Evolutionary conservation across 1,140 invertebrate genomes (phyloP), one percentile per base, ranked within the genome.

Genomic region (Lepidotrigona ventralis): DNA sequence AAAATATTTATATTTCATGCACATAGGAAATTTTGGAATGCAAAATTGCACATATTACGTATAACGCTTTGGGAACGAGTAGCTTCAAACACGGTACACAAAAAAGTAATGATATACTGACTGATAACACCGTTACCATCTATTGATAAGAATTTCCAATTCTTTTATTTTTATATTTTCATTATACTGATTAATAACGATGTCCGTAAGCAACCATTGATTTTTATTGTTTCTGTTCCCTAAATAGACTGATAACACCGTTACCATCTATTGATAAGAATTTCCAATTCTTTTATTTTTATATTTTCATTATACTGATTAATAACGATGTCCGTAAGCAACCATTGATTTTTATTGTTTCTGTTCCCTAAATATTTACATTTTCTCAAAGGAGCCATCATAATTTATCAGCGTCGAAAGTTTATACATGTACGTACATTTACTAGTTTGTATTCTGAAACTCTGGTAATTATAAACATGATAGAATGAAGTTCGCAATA

Each of bases 321-420:
- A n/a, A 71, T 29, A 71, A 9, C 12, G n/a, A 53, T 26, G 23
- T 29, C 26, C 14, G n/a, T 19, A 71, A n/a, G 39, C 12, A 54
- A 1, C 26, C 51, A 19, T 54, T 73, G 15, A 54, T 54, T 14
- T 6, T 21, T 19, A 21, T 23, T 29, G 3, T 21, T 54, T 46
- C 19, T 21, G 1, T 73, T 54, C 26, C 71, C 19, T 23, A 54
- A 73, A 26, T 51, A 51, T 72, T 72, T 29, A 29, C 46, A 21
- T 72, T 54, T 54, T 29, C 51, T 26, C 11, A 8, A 72, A 72
- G 26, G 21, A 73, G 26, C 26, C 21, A 3, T 54, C 19, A 26
- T 33, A 26, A 73, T 73, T 73, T 73, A 73, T 29, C 8, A n/a
- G n/a, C 46, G 46, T 53, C 19, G 71, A 51, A 56, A 73, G 51